phyloP scores from a whole-genome alignment of 2,888 invertebrate genomes.

The Pyrocoelia pectoralis region DNA sequence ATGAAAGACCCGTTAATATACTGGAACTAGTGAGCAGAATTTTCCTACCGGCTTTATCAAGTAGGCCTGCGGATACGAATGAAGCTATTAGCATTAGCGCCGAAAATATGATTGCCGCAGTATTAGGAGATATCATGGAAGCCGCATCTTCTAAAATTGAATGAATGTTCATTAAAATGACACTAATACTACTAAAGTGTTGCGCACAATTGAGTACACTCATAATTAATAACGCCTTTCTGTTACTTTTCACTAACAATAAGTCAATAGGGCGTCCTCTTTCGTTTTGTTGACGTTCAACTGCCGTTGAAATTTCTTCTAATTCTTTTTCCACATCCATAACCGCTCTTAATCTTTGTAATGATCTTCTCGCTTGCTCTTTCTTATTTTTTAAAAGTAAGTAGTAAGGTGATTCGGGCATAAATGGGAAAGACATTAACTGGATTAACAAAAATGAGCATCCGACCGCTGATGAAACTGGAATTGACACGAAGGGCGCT shows the following conservation, averaged over 20 bases:
- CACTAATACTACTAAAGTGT: conserved; percentile 56
- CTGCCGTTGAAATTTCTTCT: conserved; percentile 51
- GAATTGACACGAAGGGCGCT: conserved; percentile 53
- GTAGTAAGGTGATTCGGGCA: conserved; percentile 58
- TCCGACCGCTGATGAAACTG: conserved; percentile 52
- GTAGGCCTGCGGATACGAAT: conserved; percentile 47
- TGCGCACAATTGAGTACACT: conserved; percentile 54
- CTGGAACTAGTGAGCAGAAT: conserved; percentile 52
- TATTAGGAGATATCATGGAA: conserved; percentile 49
- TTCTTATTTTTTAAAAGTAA: conserved; percentile 48
- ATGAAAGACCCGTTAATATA: conserved; percentile 50
- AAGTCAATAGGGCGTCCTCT: conserved; percentile 53
- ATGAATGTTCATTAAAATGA: conserved; percentile 59
- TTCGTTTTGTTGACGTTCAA: conserved; percentile 53
- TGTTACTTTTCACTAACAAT: conserved; percentile 52
- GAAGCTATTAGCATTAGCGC: conserved; percentile 54
- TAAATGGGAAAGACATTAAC: conserved; percentile 52
- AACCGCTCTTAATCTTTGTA: conserved; percentile 48
- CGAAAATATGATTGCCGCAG: conserved; percentile 55
- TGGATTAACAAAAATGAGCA: conserved; percentile 48
- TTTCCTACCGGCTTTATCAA: conserved; percentile 55
- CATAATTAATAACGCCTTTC: conserved; percentile 56
- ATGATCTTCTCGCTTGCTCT: conserved; percentile 49
- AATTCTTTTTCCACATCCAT: conserved; percentile 51
- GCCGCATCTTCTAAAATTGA: conserved; percentile 53